Percentiles rank a stretch among this genome's conserved stretches.
phyloP scores from a whole-genome alignment of 2,888 invertebrate genomes.

The Macroteleia sp. region DNA sequence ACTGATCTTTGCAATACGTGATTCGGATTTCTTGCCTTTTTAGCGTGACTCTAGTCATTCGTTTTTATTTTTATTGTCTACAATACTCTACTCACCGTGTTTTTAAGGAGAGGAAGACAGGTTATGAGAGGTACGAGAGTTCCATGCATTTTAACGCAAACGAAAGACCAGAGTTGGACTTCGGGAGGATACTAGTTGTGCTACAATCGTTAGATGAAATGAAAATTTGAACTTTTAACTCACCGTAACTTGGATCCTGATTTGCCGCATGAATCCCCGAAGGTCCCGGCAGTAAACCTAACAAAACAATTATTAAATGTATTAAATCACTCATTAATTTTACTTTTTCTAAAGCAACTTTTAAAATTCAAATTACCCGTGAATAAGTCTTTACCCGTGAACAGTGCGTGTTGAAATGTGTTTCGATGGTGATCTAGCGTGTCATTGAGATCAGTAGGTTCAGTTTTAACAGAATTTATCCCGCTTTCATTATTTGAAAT shows the following conservation, averaged over 20 bases:
- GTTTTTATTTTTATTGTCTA: slow-evolving; percentile 40
- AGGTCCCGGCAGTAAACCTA: slow-evolving; percentile 93
- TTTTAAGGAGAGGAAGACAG: slow-evolving; percentile 67
- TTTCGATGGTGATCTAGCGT: slow-evolving; percentile 88
- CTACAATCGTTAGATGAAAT: slow-evolving; percentile 79
- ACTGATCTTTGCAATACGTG: slow-evolving; percentile 61
- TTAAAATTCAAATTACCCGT: too few relatives aligned
- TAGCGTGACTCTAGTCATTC: slow-evolving; percentile 67
- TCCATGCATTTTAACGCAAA: slow-evolving; percentile 84
- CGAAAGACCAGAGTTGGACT: slow-evolving; percentile 82
- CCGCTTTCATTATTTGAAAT: slow-evolving; percentile 89
- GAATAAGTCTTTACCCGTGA: too few relatives aligned
- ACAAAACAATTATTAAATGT: neutral
- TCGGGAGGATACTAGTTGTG: slow-evolving; percentile 81
- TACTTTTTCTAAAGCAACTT: too few relatives aligned
- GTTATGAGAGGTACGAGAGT: slow-evolving; percentile 83
- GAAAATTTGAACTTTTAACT: slow-evolving; percentile 83
- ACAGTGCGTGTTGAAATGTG: slow-evolving; percentile 91
- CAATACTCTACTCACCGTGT: slow-evolving; percentile 72
- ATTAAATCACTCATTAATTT: slow-evolving; percentile 36
- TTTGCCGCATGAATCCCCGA: slow-evolving; percentile 90
- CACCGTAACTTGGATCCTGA: slow-evolving; percentile 91
- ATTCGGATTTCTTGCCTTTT: slow-evolving; percentile 27
- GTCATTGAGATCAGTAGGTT: slow-evolving; percentile 89
- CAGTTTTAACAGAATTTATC: slow-evolving; percentile 90